These are phyloP conservation scores for Trissolcus japonicus DNA, from an alignment of 2,888 invertebrate genomes.

Conservation along the genomic window DNA sequence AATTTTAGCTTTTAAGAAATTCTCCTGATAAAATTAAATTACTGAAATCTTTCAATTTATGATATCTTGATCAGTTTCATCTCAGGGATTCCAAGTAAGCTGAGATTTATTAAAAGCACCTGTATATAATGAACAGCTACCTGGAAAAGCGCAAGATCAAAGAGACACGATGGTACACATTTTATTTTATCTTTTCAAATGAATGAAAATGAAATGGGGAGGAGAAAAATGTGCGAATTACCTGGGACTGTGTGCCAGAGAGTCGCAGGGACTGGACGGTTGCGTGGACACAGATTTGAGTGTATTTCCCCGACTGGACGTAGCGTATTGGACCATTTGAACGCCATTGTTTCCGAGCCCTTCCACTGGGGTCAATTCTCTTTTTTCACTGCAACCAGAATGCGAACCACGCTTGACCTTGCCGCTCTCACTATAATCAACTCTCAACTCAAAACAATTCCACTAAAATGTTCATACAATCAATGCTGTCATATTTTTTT, in stretches of 20 bases:
- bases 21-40: too few relatives aligned
- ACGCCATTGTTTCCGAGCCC: conserved; percentile 75
- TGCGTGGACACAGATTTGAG: conserved; percentile 79
- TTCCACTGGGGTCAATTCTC: conserved; percentile 74
- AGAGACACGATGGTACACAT: too few relatives aligned
- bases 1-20: too few relatives aligned
- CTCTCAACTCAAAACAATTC: too few relatives aligned
- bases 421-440: conserved; percentile 2
- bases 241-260: conserved; percentile 70
- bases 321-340: conserved; percentile 82
- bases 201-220: background rate
- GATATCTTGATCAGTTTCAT: too few relatives aligned
- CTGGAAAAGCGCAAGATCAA: too few relatives aligned
- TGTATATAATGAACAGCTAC: background rate
- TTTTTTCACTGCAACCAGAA: conserved; percentile 66
- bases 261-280: conserved; percentile 71
- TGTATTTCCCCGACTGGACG: conserved; percentile 79
- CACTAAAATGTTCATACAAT: too few relatives aligned
- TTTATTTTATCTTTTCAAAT: background rate
- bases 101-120: too few relatives aligned
- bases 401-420: conserved; percentile 46
- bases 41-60: too few relatives aligned
- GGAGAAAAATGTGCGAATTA: conserved; percentile 47
- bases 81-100: too few relatives aligned
- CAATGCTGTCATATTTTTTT: background rate